Evolutionary conservation across 2,797 vertebrate genomes (phyloP), one percentile per base, ranked within the genome.

Genomic region (Aplochiton taeniatus): DNA sequence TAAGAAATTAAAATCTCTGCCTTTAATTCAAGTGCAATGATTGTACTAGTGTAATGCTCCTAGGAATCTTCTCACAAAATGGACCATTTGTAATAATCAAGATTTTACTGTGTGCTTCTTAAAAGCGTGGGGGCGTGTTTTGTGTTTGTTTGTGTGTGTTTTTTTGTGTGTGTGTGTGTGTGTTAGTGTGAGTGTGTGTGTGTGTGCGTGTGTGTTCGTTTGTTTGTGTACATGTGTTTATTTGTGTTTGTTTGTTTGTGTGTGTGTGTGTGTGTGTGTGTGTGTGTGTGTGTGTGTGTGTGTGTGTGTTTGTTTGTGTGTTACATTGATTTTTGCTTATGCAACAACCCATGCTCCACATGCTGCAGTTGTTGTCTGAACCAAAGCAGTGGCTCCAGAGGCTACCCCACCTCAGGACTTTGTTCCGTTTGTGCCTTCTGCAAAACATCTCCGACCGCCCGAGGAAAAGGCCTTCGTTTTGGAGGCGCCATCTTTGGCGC

Each of bases 71-170:
- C 78, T 76, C 74, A 80, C 74, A 77, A 66, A 77, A 78, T 68
- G 64, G 68, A 42, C 73, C 75, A 70, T 82, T 68, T 76, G 61
- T 65, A 65, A 57, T 76, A 74, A 85, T 82, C 77, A 78, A 75
- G 76, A 58, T 69, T 58, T 70, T 61, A 69, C 10, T 67, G 1
- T 9, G 16, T 19, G 62, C 66, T 61, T 16, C 43, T 70, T 69
- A 11, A 9, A 78, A 63, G 69, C 74, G 69, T 69, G 49, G 58
- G 67, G 65, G 62, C 44, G 73, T 49, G 73, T 70, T 70, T 67
- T 55, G 64, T 53, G 46, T 52, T 13, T 6, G 45, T 16, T 31
- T 31, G 31, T 31, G 31, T 53, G 14, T 31, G 55, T 65, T n/a
- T n/a, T n/a, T n/a, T n/a, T n/a, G n/a, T n/a, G n/a, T n/a, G n/a